These are phyloP conservation scores for Pseudoatta argentina DNA, from an alignment of 1,140 invertebrate species.

Conservation along the genomic window DNA sequence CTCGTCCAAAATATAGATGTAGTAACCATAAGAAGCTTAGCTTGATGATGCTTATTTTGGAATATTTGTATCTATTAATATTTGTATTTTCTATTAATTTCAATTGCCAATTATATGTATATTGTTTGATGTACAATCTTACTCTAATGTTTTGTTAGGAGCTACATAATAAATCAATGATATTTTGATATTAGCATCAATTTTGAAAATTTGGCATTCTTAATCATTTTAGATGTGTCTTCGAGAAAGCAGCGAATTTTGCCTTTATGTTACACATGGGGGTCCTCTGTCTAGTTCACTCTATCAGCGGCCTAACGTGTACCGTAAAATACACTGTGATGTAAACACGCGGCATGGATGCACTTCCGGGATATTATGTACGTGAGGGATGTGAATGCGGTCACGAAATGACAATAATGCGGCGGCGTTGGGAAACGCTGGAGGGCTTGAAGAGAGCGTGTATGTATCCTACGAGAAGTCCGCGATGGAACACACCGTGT, in stretches of 20 bases:
- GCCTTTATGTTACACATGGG: neutral
- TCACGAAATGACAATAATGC: conserved; percentile 59
- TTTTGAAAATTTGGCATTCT: neutral
- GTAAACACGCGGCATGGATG: conserved; percentile 34
- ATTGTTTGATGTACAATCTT: neutral
- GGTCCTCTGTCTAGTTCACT: neutral
- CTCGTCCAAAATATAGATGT: neutral
- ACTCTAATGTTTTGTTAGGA: neutral
- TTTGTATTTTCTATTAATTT: neutral
- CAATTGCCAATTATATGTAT: neutral
- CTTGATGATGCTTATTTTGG: neutral
- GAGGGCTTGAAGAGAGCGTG: conserved; percentile 30
- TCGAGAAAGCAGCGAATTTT: neutral
- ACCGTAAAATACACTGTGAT: conserved; percentile 4
- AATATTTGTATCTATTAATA: neutral
- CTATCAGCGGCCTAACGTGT: conserved; percentile 26
- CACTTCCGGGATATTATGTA: conserved; percentile 51
- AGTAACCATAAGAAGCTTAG: neutral
- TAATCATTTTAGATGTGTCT: neutral
- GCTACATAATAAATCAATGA: neutral
- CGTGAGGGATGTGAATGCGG: conserved; percentile 54
- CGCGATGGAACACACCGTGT: neutral
- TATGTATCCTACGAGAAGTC: neutral
- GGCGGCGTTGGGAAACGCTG: conserved; percentile 20
- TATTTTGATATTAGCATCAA: neutral